Base-by-base conservation (phyloP, 2,113 vertebrate species). In the Cygnus buccinator region DNA sequence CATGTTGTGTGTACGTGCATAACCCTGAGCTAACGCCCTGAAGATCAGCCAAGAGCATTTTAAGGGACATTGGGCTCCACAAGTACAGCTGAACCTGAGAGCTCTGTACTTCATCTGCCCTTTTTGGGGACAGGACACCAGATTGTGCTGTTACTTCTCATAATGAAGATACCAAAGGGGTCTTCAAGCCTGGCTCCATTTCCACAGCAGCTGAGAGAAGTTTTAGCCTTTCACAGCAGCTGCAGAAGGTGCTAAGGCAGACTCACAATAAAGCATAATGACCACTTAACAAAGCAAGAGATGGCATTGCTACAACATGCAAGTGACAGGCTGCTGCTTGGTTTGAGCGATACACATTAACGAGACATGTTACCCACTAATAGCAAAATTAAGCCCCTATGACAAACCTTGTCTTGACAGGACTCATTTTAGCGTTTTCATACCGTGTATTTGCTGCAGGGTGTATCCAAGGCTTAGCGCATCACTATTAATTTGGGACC, bases 21-120 rank as follows among this genome's bases (percentile, higher is more conserved):
- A 61, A 5, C 44, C 19, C 28, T 5, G 2, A 0, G 0, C 23
- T 35, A 17, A 9, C 22, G 13, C 18, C 29, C 31, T 55, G 39
- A 74, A 74, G 8, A 54, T 46, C 25, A 54, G 39, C 18, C 59
- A 46, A 62, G 57, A 71, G n/a, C 68, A 37, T 52, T 35, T n/a
- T n/a, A 72, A 54, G 62, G 13, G 6, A 2, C n/a, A 16, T 5
- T 13, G n/a, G 21, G 68, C 48, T 52, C 18, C 25, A 41, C 18
- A 35, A 65, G 26, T 35, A 29, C 35, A 6, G 35, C 26, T 29
- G 26, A 29, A 37, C 70, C 50, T 13, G 13, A 55, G 33, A 71
- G 16, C 10, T 33, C 22, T 18, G 17, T 9, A 6, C 61, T 35
- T 54, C 66, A 39, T 2, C 66, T 46, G 6, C 31, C 21, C 21